phyloP scores from a whole-genome alignment of 2,888 invertebrate species.

The Anodontia alba region DNA sequence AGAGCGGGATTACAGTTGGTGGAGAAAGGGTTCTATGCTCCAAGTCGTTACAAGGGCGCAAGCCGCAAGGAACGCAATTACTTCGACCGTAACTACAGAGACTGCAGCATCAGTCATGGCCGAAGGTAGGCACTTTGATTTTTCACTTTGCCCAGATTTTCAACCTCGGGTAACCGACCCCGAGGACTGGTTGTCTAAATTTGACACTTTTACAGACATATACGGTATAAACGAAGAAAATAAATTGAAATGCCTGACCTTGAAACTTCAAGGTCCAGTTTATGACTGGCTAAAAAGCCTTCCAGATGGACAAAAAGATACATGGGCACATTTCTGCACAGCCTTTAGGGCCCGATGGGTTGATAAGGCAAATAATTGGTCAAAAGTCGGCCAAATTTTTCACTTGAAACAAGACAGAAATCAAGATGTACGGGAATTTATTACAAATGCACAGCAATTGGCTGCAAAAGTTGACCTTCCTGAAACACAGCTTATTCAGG shows the following conservation, averaged over 20 bases:
- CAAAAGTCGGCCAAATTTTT: conserved; percentile 10
- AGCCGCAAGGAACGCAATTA: not conserved
- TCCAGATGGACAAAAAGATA: not conserved
- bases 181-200: not conserved
- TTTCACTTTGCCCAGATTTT: conserved; percentile 5
- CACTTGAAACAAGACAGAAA: not conserved
- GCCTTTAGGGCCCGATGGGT: not conserved
- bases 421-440: not conserved
- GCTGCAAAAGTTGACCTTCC: not conserved
- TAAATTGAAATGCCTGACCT: not conserved
- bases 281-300: not conserved
- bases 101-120: not conserved
- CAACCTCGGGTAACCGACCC: not conserved
- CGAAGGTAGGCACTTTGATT: not conserved
- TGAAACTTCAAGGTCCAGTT: not conserved
- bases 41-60: not conserved
- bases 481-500: not conserved
- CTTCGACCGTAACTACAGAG: not conserved
- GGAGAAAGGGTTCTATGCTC: not conserved
- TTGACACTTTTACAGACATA: not conserved
- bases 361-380: not conserved
- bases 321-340: not conserved
- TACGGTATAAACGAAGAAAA: not conserved
- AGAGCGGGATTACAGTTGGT: conserved; percentile 14
- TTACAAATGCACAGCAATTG: not conserved